Base-by-base conservation (phyloP, 1,140 invertebrate species). In the Formica exsecta region DNA sequence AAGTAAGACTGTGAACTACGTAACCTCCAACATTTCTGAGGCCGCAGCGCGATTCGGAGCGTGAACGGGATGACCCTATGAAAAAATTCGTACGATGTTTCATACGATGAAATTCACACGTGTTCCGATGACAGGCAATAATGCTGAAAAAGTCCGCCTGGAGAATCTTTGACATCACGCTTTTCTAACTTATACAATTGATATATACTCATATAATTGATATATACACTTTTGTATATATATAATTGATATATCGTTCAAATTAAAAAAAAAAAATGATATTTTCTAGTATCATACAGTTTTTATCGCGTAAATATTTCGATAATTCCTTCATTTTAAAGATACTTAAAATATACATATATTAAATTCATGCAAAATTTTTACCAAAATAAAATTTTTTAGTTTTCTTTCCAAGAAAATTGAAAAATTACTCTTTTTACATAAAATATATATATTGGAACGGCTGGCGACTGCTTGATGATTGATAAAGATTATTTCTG, bases 1-100 rank as follows among this genome's bases (percentile, higher is more conserved):
- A 84, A 86, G 36, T 38, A 8, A 8, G 7, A 38, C 38, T 38
- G 36, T 36, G 57, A 86, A 44, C 77, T 76, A 57, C 54, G 57
- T 75, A 90, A 90, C 65, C 75, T 87, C 38, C 75, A 70, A 90
- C 80, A 89, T 90, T 87, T 48, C 44, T 11, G 11, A 13, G 32
- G 44, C 13, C 44, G 11, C 3, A 11, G 44, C 44, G 44, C 13
- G 13, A 44, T 44, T 83, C 75, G 59, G 29, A 80, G 11, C 7
- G 22, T 29, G 68, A 71, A 64, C 41, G 44, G 36, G 65, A 59
- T 57, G 48, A 25, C 64, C 77, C 48, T 88, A 75, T 41, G 29
- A 25, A 81, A 88, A 76, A 83, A 86, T 86, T 74, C 6, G 19
- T 51, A 7, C 16, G n/a, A 32, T 32, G 32, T 32, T 29, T 57